phyloP scores from a whole-genome alignment of 37 sponge, comb jelly and placozoan species.

The Ianthella basta region DNA sequence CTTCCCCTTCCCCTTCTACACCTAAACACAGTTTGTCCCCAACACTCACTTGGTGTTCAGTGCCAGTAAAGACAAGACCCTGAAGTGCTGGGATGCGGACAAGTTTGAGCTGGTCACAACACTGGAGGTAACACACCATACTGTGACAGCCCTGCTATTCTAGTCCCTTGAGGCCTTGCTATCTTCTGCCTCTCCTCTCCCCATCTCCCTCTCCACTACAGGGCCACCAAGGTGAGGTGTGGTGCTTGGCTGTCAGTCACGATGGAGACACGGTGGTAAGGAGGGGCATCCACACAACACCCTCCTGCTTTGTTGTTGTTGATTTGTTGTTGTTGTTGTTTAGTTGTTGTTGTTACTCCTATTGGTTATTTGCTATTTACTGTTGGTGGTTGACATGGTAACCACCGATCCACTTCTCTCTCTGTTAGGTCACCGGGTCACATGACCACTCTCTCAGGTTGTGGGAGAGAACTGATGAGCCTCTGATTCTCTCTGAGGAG shows the following conservation, averaged over 20 bases:
- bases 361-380: no score
- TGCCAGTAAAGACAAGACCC: constrained; percentile 86
- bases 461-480: constrained; percentile 91
- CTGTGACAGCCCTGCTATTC: neutral
- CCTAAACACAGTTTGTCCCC: constrained; percentile 72
- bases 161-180: neutral
- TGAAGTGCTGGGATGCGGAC: constrained; percentile 98
- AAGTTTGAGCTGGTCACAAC: constrained; percentile 86
- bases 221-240: constrained; percentile 92
- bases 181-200: neutral
- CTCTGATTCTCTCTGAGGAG: constrained; percentile 85
- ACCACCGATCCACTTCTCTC: neutral
- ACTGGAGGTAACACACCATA: constrained; percentile 54
- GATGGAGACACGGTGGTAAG: constrained; percentile 86
- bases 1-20: no score
- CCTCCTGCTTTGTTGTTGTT: constrained; percentile 9
- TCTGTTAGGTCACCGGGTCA: constrained; percentile 77
- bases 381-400: neutral
- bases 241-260: constrained; percentile 87
- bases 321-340: neutral
- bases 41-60: constrained; percentile 92
- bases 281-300: neutral
- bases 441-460: constrained; percentile 88
- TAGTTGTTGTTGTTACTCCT: neutral
- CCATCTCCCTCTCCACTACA: neutral